Evolutionary conservation across 2,888 invertebrate genomes (phyloP).

Genomic region (Dicycla oo): DNA sequence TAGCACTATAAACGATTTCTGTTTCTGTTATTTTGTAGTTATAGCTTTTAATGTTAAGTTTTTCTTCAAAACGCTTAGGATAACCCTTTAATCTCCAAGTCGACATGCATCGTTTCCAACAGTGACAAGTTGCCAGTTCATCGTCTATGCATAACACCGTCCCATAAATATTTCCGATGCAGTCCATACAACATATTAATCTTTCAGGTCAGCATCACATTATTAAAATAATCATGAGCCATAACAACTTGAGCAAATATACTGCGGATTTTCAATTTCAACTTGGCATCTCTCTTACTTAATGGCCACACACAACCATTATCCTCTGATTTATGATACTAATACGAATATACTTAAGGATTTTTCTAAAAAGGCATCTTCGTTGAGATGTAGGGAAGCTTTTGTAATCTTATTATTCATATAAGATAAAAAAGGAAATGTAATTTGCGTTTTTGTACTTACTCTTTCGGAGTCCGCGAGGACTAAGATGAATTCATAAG

Average conservation of each 20-base stretch:
- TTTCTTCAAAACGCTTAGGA: neutral
- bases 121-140: slow-evolving; percentile 46
- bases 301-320: slow-evolving; percentile 65
- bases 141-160: slow-evolving; percentile 45
- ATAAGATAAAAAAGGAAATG: slow-evolving; percentile 28
- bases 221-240: slow-evolving; percentile 60
- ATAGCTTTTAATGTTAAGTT: neutral
- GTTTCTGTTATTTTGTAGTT: neutral
- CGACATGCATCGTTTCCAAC: slow-evolving; percentile 14
- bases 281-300: slow-evolving; percentile 65
- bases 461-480: slow-evolving; percentile 67
- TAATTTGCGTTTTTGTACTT: slow-evolving; percentile 46
- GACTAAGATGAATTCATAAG: slow-evolving; percentile 70
- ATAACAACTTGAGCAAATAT: slow-evolving; percentile 58
- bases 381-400: slow-evolving; percentile 37
- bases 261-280: slow-evolving; percentile 65
- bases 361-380: slow-evolving; percentile 51
- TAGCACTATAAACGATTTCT: too few relatives aligned
- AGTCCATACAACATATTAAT: slow-evolving; percentile 49
- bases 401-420: slow-evolving; percentile 44
- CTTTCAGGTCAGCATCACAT: slow-evolving; percentile 42
- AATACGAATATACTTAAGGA: slow-evolving; percentile 64
- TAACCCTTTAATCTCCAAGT: neutral
- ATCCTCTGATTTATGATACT: slow-evolving; percentile 63
- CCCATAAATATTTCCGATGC: too few relatives aligned